A percentile compares a stretch with the other conserved stretches of the same genome.
Conservation (phyloP, 2,888 invertebrate species). For the Xestia rhomboidea region DNA sequence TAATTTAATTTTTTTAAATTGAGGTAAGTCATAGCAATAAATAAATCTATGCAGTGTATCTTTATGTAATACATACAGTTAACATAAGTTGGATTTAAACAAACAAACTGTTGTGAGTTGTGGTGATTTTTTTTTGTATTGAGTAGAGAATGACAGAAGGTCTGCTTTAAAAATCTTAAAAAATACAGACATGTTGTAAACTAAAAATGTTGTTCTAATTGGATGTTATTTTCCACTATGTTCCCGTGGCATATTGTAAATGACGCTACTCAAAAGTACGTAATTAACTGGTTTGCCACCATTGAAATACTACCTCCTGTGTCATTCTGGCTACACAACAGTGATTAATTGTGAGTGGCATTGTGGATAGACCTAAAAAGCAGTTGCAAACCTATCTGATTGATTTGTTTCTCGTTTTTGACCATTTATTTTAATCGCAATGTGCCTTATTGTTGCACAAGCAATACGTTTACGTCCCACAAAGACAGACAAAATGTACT, state of each 20-base stretch:
- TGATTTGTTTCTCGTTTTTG: background rate
- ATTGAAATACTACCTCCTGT: background rate
- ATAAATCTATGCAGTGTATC: conserved; percentile 64
- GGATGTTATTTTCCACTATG: background rate
- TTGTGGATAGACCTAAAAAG: background rate
- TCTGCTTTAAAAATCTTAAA: background rate
- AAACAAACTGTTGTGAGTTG: conserved; percentile 39
- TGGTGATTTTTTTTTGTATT: conserved; percentile 34
- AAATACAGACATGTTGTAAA: background rate
- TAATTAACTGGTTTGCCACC: background rate
- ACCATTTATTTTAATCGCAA: background rate
- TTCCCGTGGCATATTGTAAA: background rate
- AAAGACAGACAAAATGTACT: background rate
- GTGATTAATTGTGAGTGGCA: background rate
- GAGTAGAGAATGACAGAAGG: background rate
- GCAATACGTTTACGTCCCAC: background rate
- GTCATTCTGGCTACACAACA: background rate
- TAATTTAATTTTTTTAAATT: conserved; percentile 64
- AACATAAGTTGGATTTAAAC: conserved; percentile 61
- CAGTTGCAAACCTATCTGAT: background rate
- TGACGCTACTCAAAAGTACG: background rate
- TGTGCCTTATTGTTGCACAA: conserved; percentile 9
- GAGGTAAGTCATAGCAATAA: conserved; percentile 73
- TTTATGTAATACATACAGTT: conserved; percentile 63
- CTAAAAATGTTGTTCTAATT: background rate